Evolutionary conservation across 2,888 invertebrate species (phyloP).

Genomic region (Heliconius charithonia): DNA sequence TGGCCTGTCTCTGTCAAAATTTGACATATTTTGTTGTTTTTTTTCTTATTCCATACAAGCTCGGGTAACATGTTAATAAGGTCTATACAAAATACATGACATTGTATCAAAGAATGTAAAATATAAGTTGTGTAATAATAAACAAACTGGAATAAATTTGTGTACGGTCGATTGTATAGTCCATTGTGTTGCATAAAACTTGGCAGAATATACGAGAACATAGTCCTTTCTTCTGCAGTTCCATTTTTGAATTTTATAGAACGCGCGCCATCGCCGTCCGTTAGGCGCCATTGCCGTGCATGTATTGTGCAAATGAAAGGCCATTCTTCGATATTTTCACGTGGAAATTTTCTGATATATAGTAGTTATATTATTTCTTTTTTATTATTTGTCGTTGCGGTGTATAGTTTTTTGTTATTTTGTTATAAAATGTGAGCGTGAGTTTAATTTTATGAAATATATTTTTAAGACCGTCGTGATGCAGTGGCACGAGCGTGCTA

Average conservation of each 20-base stretch:
- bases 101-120: conserved; percentile 39
- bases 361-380: conserved; percentile 14
- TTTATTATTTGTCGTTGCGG: conserved; percentile 34
- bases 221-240: conserved; percentile 59
- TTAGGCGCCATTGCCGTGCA: conserved; percentile 49
- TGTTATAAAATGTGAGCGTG: conserved; percentile 34
- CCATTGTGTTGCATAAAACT: conserved; percentile 52
- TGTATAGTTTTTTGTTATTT: conserved; percentile 7
- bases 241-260: conserved; percentile 64
- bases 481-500: too few relatives aligned
- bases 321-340: conserved; percentile 54
- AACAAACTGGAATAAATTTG: conserved; percentile 40
- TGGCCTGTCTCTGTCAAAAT: background rate
- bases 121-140: conserved; percentile 37
- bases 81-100: conserved; percentile 17
- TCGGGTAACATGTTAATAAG: conserved; percentile 17
- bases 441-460: conserved; percentile 20
- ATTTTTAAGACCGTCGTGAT: conserved; percentile 13
- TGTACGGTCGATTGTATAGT: conserved; percentile 33
- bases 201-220: conserved; percentile 57
- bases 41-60: conserved; percentile 2
- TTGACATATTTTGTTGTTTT: background rate
- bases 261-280: conserved; percentile 49
- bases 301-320: conserved; percentile 60
- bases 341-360: conserved; percentile 49